These are phyloP conservation scores for Ochotona curzoniae DNA, from an alignment of 2,113 vertebrate species.

Conservation along the genomic window DNA sequence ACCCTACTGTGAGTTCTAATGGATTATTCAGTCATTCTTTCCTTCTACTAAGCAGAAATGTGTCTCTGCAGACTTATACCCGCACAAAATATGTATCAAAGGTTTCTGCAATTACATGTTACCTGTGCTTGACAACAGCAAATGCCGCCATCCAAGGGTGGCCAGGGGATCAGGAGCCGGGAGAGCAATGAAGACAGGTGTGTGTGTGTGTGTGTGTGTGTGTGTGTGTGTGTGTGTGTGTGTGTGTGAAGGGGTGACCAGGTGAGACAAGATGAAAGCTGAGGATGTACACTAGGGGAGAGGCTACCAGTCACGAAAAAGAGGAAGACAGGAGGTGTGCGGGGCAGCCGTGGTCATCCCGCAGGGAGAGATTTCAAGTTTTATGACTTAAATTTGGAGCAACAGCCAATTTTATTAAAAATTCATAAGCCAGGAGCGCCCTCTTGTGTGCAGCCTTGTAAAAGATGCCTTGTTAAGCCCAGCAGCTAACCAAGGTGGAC, in stretches of 20 bases:
- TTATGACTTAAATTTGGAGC: background rate
- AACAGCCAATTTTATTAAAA: background rate
- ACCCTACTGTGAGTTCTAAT: background rate
- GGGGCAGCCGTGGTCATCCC: background rate
- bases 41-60: background rate
- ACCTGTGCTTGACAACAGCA: too few relatives aligned
- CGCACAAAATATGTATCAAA: background rate
- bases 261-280: background rate
- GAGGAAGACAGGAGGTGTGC: background rate
- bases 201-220: too few relatives aligned
- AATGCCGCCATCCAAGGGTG: too few relatives aligned
- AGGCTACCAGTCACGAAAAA: background rate
- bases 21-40: too few relatives aligned
- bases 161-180: background rate
- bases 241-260: rapidly evolving
- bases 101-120: too few relatives aligned
- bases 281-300: background rate
- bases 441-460: constrained; percentile 75
- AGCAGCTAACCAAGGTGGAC: rapidly evolving
- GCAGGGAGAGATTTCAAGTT: background rate
- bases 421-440: constrained; percentile 71
- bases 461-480: background rate
- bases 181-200: background rate
- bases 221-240: too few relatives aligned
- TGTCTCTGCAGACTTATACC: background rate